These are phyloP conservation scores for Tenthredo scrophulariae DNA, from an alignment of 2,888 invertebrate species.

Conservation along the genomic window DNA sequence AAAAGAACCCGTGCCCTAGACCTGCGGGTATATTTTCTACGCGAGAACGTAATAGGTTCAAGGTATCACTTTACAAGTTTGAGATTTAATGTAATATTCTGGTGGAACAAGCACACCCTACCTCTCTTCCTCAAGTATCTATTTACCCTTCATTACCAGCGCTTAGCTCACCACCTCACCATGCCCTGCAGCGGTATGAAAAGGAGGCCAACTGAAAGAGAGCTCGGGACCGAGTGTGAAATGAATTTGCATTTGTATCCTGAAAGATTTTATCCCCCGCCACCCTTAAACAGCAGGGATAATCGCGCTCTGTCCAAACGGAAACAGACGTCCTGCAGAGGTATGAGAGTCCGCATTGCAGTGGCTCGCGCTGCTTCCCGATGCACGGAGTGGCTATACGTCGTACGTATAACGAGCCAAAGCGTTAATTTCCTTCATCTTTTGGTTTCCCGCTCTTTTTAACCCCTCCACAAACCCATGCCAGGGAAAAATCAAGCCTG, in stretches of 20 bases:
- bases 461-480: background rate
- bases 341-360: constrained; percentile 53
- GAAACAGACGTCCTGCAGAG: constrained; percentile 35
- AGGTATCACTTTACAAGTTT: background rate
- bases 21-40: background rate
- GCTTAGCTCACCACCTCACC: constrained; percentile 17
- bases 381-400: constrained; percentile 43
- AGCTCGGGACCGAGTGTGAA: background rate
- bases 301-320: constrained; percentile 41
- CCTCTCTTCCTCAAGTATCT: constrained; percentile 31
- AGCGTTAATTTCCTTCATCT: constrained; percentile 37
- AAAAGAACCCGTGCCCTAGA: background rate
- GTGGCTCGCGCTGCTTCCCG: constrained; percentile 32
- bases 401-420: constrained; percentile 34
- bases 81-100: constrained; percentile 36
- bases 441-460: constrained; percentile 40
- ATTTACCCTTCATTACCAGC: constrained; percentile 34
- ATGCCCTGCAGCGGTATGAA: constrained; percentile 24
- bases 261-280: background rate
- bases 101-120: constrained; percentile 13
- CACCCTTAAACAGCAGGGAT: background rate
- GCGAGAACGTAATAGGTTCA: background rate
- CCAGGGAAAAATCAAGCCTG: background rate
- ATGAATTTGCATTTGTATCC: constrained; percentile 15
- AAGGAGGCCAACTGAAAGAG: background rate